Conservation (phyloP, 2,888 invertebrate genomes). For the Drosophila prolongata region DNA sequence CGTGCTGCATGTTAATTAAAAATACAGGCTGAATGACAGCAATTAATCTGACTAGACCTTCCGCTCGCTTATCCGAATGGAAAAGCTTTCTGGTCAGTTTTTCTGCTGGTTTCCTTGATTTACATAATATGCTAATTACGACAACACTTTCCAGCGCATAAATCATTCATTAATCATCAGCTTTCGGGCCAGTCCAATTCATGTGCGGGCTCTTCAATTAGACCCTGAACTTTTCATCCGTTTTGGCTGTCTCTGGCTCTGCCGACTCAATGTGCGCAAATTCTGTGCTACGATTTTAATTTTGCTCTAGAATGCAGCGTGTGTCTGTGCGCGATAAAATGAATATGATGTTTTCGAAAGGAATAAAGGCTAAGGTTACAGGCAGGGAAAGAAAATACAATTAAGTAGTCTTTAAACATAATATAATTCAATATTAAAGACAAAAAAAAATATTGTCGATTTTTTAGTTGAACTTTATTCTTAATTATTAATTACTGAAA, state of each 20-base stretch:
- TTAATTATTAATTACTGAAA: too few species aligned
- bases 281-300: constrained; percentile 52
- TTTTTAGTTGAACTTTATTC: too few species aligned
- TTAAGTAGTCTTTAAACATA: too few species aligned
- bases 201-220: constrained; percentile 44
- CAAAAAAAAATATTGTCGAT: too few species aligned
- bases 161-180: constrained; percentile 59
- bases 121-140: constrained; percentile 71
- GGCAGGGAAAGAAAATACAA: too few species aligned
- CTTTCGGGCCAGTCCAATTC: constrained; percentile 26
- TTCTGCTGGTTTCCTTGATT: constrained; percentile 47
- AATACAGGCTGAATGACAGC: constrained; percentile 45
- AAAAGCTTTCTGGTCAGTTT: constrained; percentile 24
- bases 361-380: not conserved
- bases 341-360: constrained; percentile 30
- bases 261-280: constrained; percentile 49
- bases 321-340: constrained; percentile 2
- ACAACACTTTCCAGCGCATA: constrained; percentile 53
- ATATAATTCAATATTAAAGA: too few species aligned
- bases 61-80: constrained; percentile 10
- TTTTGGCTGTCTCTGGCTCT: constrained; percentile 18
- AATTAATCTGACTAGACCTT: constrained; percentile 30
- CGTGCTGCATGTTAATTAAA: constrained; percentile 56
- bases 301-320: constrained; percentile 26
- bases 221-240: constrained; percentile 38